A percentile compares a stretch with the other conserved stretches of the same genome.
Evolutionary conservation across 53 echinoderm and acorn worm species (phyloP).

Genomic region (Patiria pectinifera): DNA sequence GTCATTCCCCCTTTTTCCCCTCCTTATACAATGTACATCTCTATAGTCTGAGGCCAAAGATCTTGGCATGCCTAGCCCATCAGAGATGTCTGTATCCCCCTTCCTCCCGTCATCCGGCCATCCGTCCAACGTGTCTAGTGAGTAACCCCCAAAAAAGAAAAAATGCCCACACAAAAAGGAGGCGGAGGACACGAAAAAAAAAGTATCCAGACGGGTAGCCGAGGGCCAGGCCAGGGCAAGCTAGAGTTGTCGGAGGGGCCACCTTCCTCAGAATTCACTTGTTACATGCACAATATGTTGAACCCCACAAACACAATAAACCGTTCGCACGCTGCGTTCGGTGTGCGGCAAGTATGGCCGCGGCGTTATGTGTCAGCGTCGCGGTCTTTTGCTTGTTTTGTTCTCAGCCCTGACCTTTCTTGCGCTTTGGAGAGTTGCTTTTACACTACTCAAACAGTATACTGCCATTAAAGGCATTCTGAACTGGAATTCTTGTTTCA

Average conservation of each 20-base stretch:
- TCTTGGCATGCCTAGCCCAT: constrained; percentile 84
- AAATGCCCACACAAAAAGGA: neutral
- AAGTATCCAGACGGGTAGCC: constrained; percentile 8
- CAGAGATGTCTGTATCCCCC: constrained; percentile 62
- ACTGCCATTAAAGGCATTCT: too few species aligned
- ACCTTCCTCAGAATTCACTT: constrained; percentile 15
- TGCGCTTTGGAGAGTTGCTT: neutral
- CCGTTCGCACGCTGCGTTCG: constrained; percentile 61
- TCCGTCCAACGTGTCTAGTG: constrained; percentile 96
- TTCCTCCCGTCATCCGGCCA: constrained; percentile 83
- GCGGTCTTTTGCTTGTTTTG: constrained; percentile 76
- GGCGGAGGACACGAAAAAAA: constrained; percentile 9
- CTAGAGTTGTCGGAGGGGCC: constrained; percentile 12
- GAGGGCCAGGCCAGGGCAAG: neutral
- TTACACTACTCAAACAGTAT: neutral
- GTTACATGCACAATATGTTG: constrained; percentile 6
- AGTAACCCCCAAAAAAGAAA: constrained; percentile 76
- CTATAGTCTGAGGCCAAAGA: constrained; percentile 94
- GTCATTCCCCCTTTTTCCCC: constrained; percentile 52
- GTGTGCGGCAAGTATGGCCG: constrained; percentile 96
- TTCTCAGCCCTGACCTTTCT: neutral
- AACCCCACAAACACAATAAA: constrained; percentile 26
- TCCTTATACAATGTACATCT: constrained; percentile 64
- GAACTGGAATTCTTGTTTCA: too few species aligned
- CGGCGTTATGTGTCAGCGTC: constrained; percentile 90